Evolutionary conservation across 2,888 invertebrate genomes (phyloP).

Genomic region (Pseudococcus longispinus): DNA sequence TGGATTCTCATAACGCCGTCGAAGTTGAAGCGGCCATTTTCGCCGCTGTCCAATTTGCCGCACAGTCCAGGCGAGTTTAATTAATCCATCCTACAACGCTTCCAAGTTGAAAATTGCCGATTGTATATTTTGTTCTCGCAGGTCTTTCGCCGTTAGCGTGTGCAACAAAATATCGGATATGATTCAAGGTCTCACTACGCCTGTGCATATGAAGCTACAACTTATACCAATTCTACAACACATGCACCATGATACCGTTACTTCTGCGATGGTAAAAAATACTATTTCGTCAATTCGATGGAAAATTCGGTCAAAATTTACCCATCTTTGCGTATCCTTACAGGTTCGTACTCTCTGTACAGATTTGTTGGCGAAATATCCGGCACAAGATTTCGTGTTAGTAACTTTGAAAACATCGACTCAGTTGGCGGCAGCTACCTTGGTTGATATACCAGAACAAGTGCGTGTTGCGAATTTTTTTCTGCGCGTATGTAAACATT

Average conservation of each 20-base stretch:
- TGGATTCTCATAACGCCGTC: slow-evolving; percentile 93
- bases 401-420: slow-evolving; percentile 87
- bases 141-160: slow-evolving; percentile 94
- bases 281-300: not conserved
- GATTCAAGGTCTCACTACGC: slow-evolving; percentile 92
- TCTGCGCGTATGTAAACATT: not conserved
- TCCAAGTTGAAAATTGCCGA: not conserved
- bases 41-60: slow-evolving; percentile 93
- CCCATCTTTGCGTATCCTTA: not conserved
- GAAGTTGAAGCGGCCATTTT: slow-evolving; percentile 96
- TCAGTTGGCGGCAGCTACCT: slow-evolving; percentile 84
- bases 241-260: slow-evolving; percentile 85
- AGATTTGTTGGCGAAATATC: slow-evolving; percentile 77
- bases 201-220: slow-evolving; percentile 88
- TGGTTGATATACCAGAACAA: slow-evolving; percentile 90
- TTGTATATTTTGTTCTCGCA: slow-evolving; percentile 63
- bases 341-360: slow-evolving; percentile 78
- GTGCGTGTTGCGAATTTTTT: slow-evolving; percentile 63
- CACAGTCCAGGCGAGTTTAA: slow-evolving; percentile 80
- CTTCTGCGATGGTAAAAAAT: slow-evolving; percentile 72
- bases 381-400: slow-evolving; percentile 78
- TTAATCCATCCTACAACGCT: not conserved
- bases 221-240: slow-evolving; percentile 89
- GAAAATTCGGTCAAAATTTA: not conserved
- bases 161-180: slow-evolving; percentile 94